Evolutionary conservation across 2,888 invertebrate species (phyloP).

Genomic region (Hypomecis punctinalis): DNA sequence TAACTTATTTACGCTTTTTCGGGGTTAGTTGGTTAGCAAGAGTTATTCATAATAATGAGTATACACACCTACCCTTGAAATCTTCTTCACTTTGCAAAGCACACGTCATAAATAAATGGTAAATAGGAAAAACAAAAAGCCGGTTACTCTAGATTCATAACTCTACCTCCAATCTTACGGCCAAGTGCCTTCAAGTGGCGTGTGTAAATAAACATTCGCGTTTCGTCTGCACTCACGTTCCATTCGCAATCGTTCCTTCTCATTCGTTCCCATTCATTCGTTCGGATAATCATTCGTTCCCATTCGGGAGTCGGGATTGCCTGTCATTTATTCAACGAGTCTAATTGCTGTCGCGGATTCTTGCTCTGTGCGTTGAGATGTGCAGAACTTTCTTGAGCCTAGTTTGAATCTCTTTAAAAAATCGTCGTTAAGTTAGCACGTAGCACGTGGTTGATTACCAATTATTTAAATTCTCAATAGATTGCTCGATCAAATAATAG

Average conservation of each 20-base stretch:
- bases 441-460: too few relatives aligned
- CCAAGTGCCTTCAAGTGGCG: conserved; percentile 50
- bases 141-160: conserved; percentile 23
- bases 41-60: too few relatives aligned
- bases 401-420: conserved; percentile 11
- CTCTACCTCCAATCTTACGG: conserved; percentile 42
- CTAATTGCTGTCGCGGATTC: conserved; percentile 55
- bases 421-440: too few relatives aligned
- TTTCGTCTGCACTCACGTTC: conserved; percentile 45
- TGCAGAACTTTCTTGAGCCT: conserved; percentile 24
- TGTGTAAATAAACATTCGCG: conserved; percentile 64
- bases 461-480: too few relatives aligned
- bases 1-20: too few relatives aligned
- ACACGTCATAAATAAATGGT: too few relatives aligned
- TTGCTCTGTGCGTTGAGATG: conserved; percentile 15
- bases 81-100: too few relatives aligned
- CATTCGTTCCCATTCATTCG: conserved; percentile 42
- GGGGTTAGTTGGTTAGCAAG: too few relatives aligned
- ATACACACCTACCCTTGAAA: too few relatives aligned
- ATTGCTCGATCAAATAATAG: too few relatives aligned
- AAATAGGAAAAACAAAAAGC: not conserved
- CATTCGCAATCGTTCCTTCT: conserved; percentile 53
- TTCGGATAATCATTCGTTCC: conserved; percentile 51
- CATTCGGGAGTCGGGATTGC: conserved; percentile 53
- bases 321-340: conserved; percentile 59